phyloP scores from a whole-genome alignment of 2,113 vertebrate species.

The Gavia stellata region DNA sequence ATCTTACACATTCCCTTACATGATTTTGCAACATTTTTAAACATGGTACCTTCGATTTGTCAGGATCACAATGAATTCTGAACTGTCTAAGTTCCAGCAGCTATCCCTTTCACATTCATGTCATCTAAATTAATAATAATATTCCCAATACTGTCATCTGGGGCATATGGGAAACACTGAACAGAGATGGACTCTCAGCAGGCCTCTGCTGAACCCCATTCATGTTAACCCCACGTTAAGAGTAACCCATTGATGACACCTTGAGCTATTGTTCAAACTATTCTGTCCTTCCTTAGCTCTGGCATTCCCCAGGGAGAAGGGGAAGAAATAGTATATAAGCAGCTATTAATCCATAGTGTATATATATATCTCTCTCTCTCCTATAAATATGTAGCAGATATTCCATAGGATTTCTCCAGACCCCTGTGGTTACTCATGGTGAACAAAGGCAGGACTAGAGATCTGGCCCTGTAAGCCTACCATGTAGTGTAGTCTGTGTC shows the following conservation, averaged over 20 bases:
- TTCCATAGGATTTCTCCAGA: background rate
- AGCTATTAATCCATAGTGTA: background rate
- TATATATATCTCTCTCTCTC: background rate
- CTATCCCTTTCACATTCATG: background rate
- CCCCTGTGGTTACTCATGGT: fast-evolving
- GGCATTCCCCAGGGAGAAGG: background rate
- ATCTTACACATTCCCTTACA: background rate
- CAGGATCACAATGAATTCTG: background rate
- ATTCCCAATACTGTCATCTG: background rate
- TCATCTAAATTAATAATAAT: background rate
- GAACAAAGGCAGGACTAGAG: background rate
- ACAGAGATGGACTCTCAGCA: background rate
- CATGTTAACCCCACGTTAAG: background rate
- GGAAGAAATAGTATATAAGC: background rate
- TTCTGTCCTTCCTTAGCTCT: background rate
- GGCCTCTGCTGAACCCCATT: background rate
- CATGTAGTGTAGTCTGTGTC: background rate
- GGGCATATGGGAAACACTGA: background rate
- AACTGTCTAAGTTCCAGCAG: background rate
- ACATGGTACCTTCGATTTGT: background rate
- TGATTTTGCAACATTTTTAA: background rate
- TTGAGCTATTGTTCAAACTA: background rate
- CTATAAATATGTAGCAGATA: background rate
- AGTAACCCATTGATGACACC: background rate
- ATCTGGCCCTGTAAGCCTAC: background rate